A percentile compares a stretch with the other conserved stretches of the same genome.
Evolutionary conservation across 2,113 vertebrate genomes (phyloP).

Genomic region (Polypterus senegalus): DNA sequence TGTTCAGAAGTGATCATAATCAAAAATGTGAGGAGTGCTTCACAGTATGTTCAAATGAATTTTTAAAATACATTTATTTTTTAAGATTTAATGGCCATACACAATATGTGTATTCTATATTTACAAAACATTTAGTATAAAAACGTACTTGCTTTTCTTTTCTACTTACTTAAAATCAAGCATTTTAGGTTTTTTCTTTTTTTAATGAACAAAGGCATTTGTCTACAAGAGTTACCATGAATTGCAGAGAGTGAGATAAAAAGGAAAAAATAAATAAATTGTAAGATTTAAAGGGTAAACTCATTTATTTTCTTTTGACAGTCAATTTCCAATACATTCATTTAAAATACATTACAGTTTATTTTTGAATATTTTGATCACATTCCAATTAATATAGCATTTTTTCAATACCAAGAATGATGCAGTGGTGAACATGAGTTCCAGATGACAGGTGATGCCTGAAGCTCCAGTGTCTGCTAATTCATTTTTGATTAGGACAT

Average conservation of each 20-base stretch:
- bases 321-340: slow-evolving; percentile 56
- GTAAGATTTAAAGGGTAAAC: slow-evolving; percentile 47
- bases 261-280: slow-evolving; percentile 30
- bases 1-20: too few species aligned
- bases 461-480: slow-evolving; percentile 54
- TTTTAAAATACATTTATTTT: too few species aligned
- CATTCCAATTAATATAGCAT: slow-evolving; percentile 54
- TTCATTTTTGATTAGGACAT: slow-evolving; percentile 65
- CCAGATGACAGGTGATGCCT: slow-evolving; percentile 53
- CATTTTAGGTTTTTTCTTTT: too few species aligned
- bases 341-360: slow-evolving; percentile 67
- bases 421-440: slow-evolving; percentile 45
- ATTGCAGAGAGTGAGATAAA: slow-evolving; percentile 38
- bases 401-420: slow-evolving; percentile 44
- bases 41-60: too few species aligned
- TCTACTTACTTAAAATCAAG: too few species aligned
- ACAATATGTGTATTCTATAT: too few species aligned
- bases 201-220: slow-evolving; percentile 20
- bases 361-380: slow-evolving; percentile 54
- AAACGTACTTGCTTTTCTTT: too few species aligned
- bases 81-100: too few species aligned
- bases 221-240: slow-evolving; percentile 36
- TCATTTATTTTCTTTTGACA: slow-evolving; percentile 55
- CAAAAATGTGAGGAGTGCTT: too few species aligned
- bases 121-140: too few species aligned